Base-by-base conservation (phyloP, 2,797 vertebrate species). In the Apogon talboti region DNA sequence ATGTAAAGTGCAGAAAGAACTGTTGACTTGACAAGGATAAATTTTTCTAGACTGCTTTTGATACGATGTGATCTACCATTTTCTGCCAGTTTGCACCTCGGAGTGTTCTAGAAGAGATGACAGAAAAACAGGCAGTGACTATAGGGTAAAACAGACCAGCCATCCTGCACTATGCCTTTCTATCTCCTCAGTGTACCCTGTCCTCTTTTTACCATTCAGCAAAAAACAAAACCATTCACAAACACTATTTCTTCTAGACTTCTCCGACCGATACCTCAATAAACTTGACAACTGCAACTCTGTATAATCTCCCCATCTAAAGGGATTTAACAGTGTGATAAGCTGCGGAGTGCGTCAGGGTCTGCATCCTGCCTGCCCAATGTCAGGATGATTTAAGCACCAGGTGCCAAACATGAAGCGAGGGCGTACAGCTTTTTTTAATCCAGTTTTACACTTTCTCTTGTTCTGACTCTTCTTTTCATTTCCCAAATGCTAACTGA, bases 381-480 rank as follows among this genome's bases (percentile, higher is more conserved):
- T 76, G 88, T 89, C 89, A 86, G 63, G 61, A 78, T 54, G 75
- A 84, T 80, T 89, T 80, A 75, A 65, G 72, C 58, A 53, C 51
- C 33, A 58, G 64, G 71, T 63, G 66, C 56, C 13, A 7, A 71
- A 77, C 41, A 21, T 63, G 52, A 35, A 58, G 44, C 49, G 62
- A 76, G 78, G 67, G 73, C 63, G 52, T 63, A 71, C 30, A 44
- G 55, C 62, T 77, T 64, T 77, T 64, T 65, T 61, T 84, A 87
- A 89, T 87, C 79, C 78, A 74, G 68, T 87, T 84, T 78, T 79
- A 83, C 66, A 83, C 76, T 75, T 85, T 79, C 82, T 82, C 74
- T 82, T 74, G 48, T 87, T 89, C 87, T 85, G 75, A 90, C 71
- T 72, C 68, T 78, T 73, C 71, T 75, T 83, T 87, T 87, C 68